Evolutionary conservation across 2,888 invertebrate genomes (phyloP), one percentile per base, ranked within the genome.

Genomic region (Papilio protenor): DNA sequence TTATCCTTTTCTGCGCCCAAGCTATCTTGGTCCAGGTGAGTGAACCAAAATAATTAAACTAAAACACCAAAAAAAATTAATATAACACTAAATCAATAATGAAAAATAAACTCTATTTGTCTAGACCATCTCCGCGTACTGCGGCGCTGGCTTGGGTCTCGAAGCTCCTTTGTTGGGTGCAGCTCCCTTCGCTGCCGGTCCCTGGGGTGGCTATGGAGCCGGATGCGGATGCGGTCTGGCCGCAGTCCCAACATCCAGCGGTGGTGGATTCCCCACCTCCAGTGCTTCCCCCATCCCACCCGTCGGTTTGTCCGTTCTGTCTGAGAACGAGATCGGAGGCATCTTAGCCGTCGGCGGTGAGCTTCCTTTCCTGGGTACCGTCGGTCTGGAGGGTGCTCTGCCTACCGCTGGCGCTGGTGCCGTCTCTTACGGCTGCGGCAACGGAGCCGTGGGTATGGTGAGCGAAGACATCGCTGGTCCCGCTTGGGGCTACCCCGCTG

Each of bases 241-340:
- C n/a, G 78, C 23, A 27, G 45, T 72, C 70, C 77, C 33, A 73
- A 83, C 81, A 66, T 81, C 78, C 23, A 77, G 79, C 70, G 83
- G 83, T 1, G 82, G 83, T 10, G 79, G 79, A 11, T 79, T 86
- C 14, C 77, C 82, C 11, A 80, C 84, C 2, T 74, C 84, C 73
- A 85, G 85, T 71, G 81, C 82, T 21, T 87, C 81, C 72, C 85
- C 83, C 1, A 79, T 84, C 23, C 79, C 82, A 6, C 83, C n/a
- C n/a, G n/a, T n/a, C n/a, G n/a, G n/a, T n/a, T n/a, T n/a, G n/a
- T n/a, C n/a, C n/a, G n/a, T n/a, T n/a, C n/a, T n/a, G n/a, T 87
- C 87, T n/a, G 86, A 87, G 78, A 87, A 88, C 79, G 84, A 79
- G 5, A 84, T 86, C 55, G 85, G 83, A 45, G 89, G 88, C 0